phyloP scores from a whole-genome alignment of 2,888 invertebrate species.

The Lymantria monacha region DNA sequence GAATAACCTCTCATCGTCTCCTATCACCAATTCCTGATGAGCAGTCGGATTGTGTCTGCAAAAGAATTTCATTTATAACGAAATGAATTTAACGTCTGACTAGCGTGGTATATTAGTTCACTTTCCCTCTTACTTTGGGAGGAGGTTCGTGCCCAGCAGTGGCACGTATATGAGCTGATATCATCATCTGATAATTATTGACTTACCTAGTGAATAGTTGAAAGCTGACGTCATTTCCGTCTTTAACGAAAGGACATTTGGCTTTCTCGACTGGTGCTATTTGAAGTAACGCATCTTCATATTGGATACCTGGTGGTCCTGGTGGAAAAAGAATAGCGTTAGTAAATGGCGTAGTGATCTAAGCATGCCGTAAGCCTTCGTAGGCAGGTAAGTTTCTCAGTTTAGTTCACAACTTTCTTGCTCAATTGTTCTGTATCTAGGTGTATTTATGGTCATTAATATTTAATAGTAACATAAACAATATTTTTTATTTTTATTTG shows the following conservation, averaged over 20 bases:
- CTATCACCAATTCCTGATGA: constrained; percentile 68
- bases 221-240: constrained; percentile 75
- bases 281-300: constrained; percentile 81
- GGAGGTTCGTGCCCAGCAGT: too few relatives aligned
- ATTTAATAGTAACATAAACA: too few relatives aligned
- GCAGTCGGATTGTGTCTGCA: constrained; percentile 80
- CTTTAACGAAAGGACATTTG: constrained; percentile 79
- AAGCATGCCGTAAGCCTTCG: neutral
- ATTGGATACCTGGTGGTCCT: constrained; percentile 83
- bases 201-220: constrained; percentile 80
- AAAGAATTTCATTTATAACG: too few relatives aligned
- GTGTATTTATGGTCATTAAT: too few relatives aligned
- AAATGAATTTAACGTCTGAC: too few relatives aligned
- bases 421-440: too few relatives aligned
- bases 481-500: too few relatives aligned
- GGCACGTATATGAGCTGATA: too few relatives aligned
- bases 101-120: too few relatives aligned
- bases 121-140: too few relatives aligned
- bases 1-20: constrained; percentile 78
- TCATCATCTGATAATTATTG: too few relatives aligned
- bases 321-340: constrained; percentile 13
- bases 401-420: neutral
- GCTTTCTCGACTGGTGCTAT: constrained; percentile 81
- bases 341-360: neutral
- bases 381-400: neutral